A percentile compares a stretch with the other conserved stretches of the same genome.
These are phyloP conservation scores for Berghia stephanieae DNA, from an alignment of 1,140 invertebrate species.

Conservation along the genomic window DNA sequence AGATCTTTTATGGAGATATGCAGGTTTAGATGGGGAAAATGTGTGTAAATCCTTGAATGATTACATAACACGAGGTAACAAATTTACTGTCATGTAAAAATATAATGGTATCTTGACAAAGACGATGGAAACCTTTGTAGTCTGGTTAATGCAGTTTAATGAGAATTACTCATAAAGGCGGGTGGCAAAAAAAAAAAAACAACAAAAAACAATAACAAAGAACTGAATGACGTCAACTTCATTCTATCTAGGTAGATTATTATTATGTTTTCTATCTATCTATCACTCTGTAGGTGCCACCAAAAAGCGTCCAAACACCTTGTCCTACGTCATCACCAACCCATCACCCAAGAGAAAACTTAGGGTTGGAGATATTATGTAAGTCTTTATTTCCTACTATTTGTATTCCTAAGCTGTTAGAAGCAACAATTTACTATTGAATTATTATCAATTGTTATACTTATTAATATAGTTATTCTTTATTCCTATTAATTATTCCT, in stretches of 20 bases:
- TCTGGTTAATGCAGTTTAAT: no score
- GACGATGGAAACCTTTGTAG: no score
- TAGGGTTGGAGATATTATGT: constrained; percentile 56
- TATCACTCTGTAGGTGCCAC: constrained; percentile 29
- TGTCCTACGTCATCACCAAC: constrained; percentile 57
- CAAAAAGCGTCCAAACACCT: constrained; percentile 30
- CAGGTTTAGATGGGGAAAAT: no score
- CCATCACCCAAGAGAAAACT: constrained; percentile 51
- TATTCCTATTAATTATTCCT: background rate
- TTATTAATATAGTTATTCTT: background rate
- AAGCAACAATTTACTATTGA: background rate
- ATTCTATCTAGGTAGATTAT: background rate
- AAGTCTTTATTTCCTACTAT: constrained; percentile 37
- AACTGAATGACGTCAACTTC: no score
- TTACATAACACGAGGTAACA: no score
- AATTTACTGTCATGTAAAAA: no score
- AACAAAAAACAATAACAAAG: no score
- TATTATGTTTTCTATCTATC: background rate
- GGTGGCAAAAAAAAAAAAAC: no score
- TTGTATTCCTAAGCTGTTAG: background rate
- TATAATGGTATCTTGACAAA: no score
- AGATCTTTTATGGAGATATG: no score
- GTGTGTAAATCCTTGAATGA: no score
- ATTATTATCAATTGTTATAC: background rate
- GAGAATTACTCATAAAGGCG: no score